Conservation (phyloP, 2,113 vertebrate genomes). For the Rutilus rutilus region DNA sequence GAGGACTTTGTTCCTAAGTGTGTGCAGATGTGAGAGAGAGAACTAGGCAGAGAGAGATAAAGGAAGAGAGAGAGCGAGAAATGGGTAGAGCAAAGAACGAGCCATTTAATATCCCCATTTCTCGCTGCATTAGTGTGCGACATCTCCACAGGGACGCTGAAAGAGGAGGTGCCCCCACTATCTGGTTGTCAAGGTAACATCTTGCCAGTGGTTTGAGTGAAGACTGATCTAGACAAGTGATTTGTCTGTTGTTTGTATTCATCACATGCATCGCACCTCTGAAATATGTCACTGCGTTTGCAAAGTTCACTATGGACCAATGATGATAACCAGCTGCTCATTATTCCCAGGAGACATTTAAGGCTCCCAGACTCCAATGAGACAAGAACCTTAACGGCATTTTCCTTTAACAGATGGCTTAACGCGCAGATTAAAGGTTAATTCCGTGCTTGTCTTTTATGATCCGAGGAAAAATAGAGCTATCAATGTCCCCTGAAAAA, state of each 20-base stretch:
- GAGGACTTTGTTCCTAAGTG: conserved; percentile 69
- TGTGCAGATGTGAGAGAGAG: conserved; percentile 40
- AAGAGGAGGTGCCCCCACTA: conserved; percentile 64
- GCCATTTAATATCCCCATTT: conserved; percentile 70
- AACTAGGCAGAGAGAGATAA: conserved; percentile 8
- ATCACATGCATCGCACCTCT: conserved; percentile 10
- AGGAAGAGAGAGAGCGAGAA: conserved; percentile 35
- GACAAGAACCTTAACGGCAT: background rate
- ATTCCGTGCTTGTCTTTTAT: background rate
- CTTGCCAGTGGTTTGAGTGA: conserved; percentile 63
- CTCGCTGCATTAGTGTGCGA: conserved; percentile 72
- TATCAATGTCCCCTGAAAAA: background rate
- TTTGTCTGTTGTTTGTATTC: conserved; percentile 62
- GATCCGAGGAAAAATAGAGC: conserved; percentile 14
- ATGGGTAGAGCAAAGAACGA: conserved; percentile 52
- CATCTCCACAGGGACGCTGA: conserved; percentile 66
- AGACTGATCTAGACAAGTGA: conserved; percentile 62
- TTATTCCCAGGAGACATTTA: conserved; percentile 1
- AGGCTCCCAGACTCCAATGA: background rate
- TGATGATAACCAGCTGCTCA: conserved; percentile 2
- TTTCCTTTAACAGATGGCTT: background rate
- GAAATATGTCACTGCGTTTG: background rate
- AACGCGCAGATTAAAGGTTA: conserved; percentile 24
- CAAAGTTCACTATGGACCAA: background rate
- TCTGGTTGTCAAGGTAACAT: conserved; percentile 74